Evolutionary conservation across 2,113 vertebrate species (phyloP).

Genomic region (Archocentrus centrarchus): DNA sequence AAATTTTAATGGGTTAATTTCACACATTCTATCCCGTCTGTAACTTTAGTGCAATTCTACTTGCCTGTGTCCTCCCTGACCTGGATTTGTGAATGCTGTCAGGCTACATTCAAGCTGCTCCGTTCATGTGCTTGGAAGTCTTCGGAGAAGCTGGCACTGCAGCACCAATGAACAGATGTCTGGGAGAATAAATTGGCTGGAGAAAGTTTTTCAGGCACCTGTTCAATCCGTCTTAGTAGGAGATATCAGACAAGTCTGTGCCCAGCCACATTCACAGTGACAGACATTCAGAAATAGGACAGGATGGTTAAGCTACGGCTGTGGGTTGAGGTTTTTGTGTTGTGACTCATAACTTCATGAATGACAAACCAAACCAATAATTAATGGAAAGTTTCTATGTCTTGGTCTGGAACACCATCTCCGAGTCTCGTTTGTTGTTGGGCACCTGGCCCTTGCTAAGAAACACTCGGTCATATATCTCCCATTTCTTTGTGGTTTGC

Average conservation of each 20-base stretch:
- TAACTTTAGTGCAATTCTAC: not conserved
- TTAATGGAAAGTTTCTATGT: not conserved
- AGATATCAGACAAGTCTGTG: conserved; percentile 57
- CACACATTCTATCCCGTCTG: not conserved
- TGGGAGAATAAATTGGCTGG: conserved; percentile 68
- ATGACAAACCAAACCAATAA: not conserved
- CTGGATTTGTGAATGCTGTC: conserved; percentile 39
- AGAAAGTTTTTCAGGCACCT: conserved; percentile 66
- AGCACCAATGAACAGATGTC: conserved; percentile 64
- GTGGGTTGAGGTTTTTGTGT: conserved; percentile 12
- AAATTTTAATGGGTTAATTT: not conserved
- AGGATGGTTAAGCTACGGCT: conserved; percentile 1
- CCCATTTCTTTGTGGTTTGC: not conserved
- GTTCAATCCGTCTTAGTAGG: conserved; percentile 56
- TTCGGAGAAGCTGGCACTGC: conserved; percentile 51
- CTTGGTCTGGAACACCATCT: not conserved
- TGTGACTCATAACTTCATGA: conserved; percentile 28
- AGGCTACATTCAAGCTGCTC: conserved; percentile 45
- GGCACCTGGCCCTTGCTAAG: conserved; percentile 4
- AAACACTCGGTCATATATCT: not conserved
- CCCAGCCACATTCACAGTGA: conserved; percentile 21
- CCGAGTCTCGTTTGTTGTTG: not conserved
- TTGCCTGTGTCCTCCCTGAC: conserved; percentile 19
- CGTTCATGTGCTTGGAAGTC: conserved; percentile 41
- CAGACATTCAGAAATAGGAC: conserved; percentile 13